Evolutionary conservation across 2,888 invertebrate genomes (phyloP).

Genomic region (Cordilura impudica): DNA sequence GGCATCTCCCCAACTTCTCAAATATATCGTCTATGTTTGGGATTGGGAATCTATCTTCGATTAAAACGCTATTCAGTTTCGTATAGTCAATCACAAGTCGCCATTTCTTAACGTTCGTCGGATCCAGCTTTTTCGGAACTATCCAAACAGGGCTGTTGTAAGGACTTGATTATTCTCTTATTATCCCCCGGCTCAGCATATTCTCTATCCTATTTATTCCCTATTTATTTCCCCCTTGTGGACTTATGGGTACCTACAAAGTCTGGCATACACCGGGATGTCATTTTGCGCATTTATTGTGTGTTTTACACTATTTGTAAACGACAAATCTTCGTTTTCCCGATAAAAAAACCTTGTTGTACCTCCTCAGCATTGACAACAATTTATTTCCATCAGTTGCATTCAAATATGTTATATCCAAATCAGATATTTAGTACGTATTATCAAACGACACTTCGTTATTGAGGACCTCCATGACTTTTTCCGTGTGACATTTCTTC

Average conservation of each 20-base stretch:
- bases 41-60: constrained; percentile 3
- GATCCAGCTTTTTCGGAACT: neutral
- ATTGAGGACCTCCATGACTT: too few species aligned
- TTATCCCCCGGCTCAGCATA: constrained; percentile 6
- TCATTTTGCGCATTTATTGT: neutral
- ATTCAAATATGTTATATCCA: too few species aligned
- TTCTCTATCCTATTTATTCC: constrained; percentile 1
- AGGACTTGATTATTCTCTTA: neutral
- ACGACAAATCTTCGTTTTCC: neutral
- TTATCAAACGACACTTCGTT: too few species aligned
- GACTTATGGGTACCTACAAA: neutral
- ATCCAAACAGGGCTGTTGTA: constrained; percentile 19
- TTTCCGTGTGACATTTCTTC: too few species aligned
- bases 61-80: neutral
- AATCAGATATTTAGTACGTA: too few species aligned
- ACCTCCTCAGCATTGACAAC: too few species aligned
- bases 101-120: neutral
- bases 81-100: constrained; percentile 2
- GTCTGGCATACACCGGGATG: neutral
- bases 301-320: constrained; percentile 11
- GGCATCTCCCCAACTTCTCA: neutral
- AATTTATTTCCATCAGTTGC: too few species aligned
- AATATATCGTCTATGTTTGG: constrained; percentile 24
- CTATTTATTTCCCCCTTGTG: constrained; percentile 6
- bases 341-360: neutral